A percentile compares a stretch with the other conserved stretches of the same genome.
These are phyloP conservation scores for Pampusana beccarii DNA, from an alignment of 2,113 vertebrate species.

Conservation along the genomic window DNA sequence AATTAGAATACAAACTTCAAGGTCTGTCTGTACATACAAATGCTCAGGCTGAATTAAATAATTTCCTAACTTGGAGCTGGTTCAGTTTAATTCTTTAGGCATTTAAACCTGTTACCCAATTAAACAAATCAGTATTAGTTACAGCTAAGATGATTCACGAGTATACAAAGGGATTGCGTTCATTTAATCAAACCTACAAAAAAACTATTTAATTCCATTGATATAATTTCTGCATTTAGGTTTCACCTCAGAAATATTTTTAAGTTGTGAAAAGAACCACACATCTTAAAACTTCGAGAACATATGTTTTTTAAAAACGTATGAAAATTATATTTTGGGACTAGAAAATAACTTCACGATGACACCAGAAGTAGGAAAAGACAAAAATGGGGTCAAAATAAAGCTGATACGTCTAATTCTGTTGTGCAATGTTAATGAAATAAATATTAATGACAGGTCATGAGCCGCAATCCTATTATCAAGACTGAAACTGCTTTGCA, in stretches of 20 bases:
- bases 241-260: not conserved
- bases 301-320: not conserved
- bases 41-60: not conserved
- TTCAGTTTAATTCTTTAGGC: not conserved
- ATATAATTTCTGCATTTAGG: not conserved
- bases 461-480: not conserved
- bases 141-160: not conserved
- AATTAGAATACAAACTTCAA: not conserved
- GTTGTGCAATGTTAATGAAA: not conserved
- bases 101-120: not conserved
- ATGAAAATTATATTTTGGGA: not conserved
- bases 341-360: not conserved
- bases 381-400: not conserved
- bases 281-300: not conserved
- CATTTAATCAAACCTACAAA: not conserved
- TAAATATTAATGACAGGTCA: not conserved
- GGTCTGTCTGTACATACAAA: not conserved
- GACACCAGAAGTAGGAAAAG: not conserved
- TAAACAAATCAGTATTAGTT: not conserved
- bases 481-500: not conserved
- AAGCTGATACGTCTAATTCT: not conserved
- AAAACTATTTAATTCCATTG: not conserved
- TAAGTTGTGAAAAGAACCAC: not conserved
- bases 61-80: not conserved
- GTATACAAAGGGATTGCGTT: not conserved